Base-by-base conservation (phyloP, 2,888 invertebrate genomes). In the Entomobrya multifasciata region DNA sequence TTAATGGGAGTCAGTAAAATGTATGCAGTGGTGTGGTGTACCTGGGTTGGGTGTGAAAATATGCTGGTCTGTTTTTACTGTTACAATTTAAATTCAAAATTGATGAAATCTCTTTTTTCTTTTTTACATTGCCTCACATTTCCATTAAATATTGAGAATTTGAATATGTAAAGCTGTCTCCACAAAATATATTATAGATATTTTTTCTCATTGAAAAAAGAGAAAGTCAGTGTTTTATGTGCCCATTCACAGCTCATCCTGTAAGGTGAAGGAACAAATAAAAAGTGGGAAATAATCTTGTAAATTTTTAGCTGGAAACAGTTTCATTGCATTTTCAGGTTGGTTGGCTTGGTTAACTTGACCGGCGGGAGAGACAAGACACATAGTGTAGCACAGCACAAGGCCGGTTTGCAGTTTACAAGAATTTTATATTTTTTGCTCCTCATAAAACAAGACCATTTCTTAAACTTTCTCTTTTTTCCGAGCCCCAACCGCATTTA, bases 21-120 rank as follows among this genome's bases (percentile, higher is more conserved):
- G n/a, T n/a, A n/a, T n/a, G n/a, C n/a, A n/a, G n/a, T n/a, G n/a
- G n/a, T n/a, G n/a, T n/a, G 70, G 47, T 47, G 70, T 70, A 22
- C 15, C 36, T 36, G 36, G 8, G 36, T 8, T 36, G 36, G 36
- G 13, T 17, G 17, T 11, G 17, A 15, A 3, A 52, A 52, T 17
- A 52, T 17, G 52, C 6, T 13, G 4, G 17, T 36, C 36, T 36
- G 36, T 36, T 36, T 36, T 36, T n/a, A n/a, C 36, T 36, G 4
- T 52, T 52, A 5, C n/a, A 70, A 47, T 70, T 70, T 47, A 70
- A 65, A 77, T 77, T 57, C 60, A 77, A 79, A 79, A 79, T 79
- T 79, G 62, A 79, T 79, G 62, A 47, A 49, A 65, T 49, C 49
- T 57, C 17, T 36, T 57, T 47, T 70, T 25, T 41, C 5, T 22